These are phyloP conservation scores for Nudaria mundana DNA, from an alignment of 2,888 invertebrate species.

Conservation along the genomic window DNA sequence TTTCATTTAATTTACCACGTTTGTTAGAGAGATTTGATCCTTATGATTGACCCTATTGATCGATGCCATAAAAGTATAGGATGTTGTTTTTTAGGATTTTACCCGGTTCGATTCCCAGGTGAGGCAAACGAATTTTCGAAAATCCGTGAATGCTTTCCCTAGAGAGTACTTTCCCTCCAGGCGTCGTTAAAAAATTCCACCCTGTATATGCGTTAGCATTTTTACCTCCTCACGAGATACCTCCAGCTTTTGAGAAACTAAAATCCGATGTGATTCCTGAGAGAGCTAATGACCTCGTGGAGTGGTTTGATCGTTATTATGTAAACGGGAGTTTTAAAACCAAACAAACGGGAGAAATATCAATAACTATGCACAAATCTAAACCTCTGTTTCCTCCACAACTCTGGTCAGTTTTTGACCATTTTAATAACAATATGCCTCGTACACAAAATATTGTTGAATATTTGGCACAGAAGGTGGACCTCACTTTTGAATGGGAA, in stretches of 20 bases:
- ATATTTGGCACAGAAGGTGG: background rate
- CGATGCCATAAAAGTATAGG: too few species aligned
- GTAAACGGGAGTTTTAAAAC: conserved; percentile 1
- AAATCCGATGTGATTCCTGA: conserved; percentile 2
- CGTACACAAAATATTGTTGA: conserved; percentile 3
- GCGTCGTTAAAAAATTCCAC: too few species aligned
- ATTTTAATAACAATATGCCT: too few species aligned
- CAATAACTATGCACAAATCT: background rate
- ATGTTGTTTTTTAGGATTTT: too few species aligned
- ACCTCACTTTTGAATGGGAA: background rate
- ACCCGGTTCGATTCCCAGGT: too few species aligned
- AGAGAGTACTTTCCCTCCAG: too few species aligned
- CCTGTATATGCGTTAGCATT: conserved; percentile 6
- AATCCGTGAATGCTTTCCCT: too few species aligned
- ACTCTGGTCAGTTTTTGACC: conserved; percentile 1
- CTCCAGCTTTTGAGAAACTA: conserved; percentile 2
- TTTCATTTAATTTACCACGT: too few species aligned
- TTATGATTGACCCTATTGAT: too few species aligned
- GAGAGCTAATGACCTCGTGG: conserved; percentile 5
- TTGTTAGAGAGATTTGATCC: too few species aligned
- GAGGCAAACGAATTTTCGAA: too few species aligned
- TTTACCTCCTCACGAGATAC: conserved; percentile 5
- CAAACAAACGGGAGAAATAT: conserved; percentile 1
- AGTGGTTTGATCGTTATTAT: conserved; percentile 2
- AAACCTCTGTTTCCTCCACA: conserved; percentile 3